phyloP scores from a whole-genome alignment of 2,888 invertebrate species.

The Hypsopygia costalis region DNA sequence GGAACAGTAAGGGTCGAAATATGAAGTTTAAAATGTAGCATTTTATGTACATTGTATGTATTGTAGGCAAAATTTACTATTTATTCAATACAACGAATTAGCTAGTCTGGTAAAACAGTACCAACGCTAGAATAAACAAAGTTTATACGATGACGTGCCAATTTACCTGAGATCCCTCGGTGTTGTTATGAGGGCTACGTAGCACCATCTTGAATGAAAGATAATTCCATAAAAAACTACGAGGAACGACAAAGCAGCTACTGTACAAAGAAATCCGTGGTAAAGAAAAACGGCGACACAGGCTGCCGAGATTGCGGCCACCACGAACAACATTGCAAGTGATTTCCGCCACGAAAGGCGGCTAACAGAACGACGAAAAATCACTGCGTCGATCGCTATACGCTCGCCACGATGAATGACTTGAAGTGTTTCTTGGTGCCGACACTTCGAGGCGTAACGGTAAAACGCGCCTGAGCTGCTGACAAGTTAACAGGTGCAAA shows the following conservation, averaged over 20 bases:
- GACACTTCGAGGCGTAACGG: neutral
- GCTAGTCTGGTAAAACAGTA: no score
- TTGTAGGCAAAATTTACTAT: no score
- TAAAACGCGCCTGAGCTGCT: neutral
- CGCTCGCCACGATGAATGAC: conserved; percentile 15
- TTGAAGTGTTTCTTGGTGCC: no score
- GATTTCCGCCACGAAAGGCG: conserved; percentile 73
- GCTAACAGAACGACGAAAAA: conserved; percentile 52
- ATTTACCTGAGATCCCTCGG: conserved; percentile 86
- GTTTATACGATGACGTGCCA: conserved; percentile 24
- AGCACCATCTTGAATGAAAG: conserved; percentile 88
- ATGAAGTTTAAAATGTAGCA: no score
- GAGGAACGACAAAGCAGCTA: conserved; percentile 82
- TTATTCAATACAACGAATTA: no score
- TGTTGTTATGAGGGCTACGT: conserved; percentile 86
- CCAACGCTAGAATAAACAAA: no score
- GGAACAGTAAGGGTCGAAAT: no score
- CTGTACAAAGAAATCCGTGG: conserved; percentile 83
- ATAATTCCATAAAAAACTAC: conserved; percentile 82
- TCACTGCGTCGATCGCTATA: conserved; percentile 28
- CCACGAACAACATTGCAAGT: conserved; percentile 62
- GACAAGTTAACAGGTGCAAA: no score
- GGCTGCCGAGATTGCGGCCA: conserved; percentile 59
- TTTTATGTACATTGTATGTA: no score
- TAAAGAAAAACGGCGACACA: conserved; percentile 69